Base-by-base conservation (phyloP, 2,797 vertebrate species). In the Lepilemur septentrionalis region DNA sequence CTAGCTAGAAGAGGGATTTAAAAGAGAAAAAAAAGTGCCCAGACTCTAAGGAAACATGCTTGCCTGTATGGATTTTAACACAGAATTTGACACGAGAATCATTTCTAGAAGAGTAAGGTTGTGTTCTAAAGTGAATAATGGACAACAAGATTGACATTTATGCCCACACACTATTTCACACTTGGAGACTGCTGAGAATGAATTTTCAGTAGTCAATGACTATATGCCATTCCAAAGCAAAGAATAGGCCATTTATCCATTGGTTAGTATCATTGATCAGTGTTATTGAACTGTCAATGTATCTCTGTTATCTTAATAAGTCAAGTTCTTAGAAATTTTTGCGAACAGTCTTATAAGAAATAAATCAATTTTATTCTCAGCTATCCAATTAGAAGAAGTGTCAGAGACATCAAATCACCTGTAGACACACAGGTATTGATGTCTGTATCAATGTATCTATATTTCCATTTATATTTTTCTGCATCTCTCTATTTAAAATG, bases 291-390 rank as follows among this genome's bases (percentile, higher is more conserved):
- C 52, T 75, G 75, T 78, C 95, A 88, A 2, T 89, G 32, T 55
- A 48, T 87, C 63, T 38, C n/a, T 96, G 35, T 72, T 50, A 86
- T 91, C 46, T 48, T 69, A 84, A 78, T 93, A 93, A 81, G 92
- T 93, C 32, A 94, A 89, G 76, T 95, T 95, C 57, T 78, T 95
- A 20, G 78, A 96, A 93, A 94, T 70, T 87, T 25, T 65, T 95
- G n/a, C 48, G 25, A 65, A 89, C 65, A 94, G 14, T 59, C 41
- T 81, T 84, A n/a, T 55, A 87, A 65, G 32, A 95, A 85, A 50
- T 93, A 65, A 85, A 88, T 85, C 52, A 94, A 35, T 48, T 67
- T 79, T 89, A 46, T 14, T 4, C 73, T 65, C 32, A 38, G 35
- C 57, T 79, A 61, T 50, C 32, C 59, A 91, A 35, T 83, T 83